Base-by-base conservation (phyloP, 2,113 vertebrate genomes). In the Seriola dumerili region DNA sequence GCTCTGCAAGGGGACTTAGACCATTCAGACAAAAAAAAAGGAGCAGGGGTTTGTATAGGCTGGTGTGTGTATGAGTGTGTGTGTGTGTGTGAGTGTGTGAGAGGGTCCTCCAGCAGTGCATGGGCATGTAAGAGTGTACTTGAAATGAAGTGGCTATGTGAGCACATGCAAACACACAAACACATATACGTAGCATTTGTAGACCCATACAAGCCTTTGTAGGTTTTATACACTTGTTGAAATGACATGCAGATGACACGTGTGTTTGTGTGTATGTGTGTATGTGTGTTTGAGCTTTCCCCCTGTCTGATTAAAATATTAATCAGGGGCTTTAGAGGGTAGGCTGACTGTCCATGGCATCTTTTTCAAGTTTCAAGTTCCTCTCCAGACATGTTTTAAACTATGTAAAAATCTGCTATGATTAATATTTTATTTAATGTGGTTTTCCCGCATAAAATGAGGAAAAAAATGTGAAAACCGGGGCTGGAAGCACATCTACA, bases 1-100 rank as follows among this genome's bases (percentile, higher is more conserved):
- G 80, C 72, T 75, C 83, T 84, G 70, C 36, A n/a, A 90, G 54
- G 38, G 72, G 80, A 81, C 87, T 86, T 38, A 9, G 71, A 79
- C 82, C 58, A 79, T 73, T 64, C 44, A 84, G 54, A 74, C 57
- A 68, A 61, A 61, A 77, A 77, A 78, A 42, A 42, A 42, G 40
- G 40, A 10, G 40, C 8, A 29, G 17, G 62, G 46, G 40, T 40
- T 78, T 73, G 64, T 70, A 55, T 38, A 64, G 73, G n/a, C 67
- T 58, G 54, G 25, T 54, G 66, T 36, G 6, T 29, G 29, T 38
- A 8, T 38, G 38, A 6, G 38, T 38, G 38, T 38, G 38, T 38
- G 38, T 7, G 40, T 9, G 40, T 42, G n/a, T 75, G n/a, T n/a
- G n/a, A n/a, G 63, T 74, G 68, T 55, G 78, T 52, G 38, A 64